Base-by-base conservation (phyloP, 2,888 invertebrate genomes). In the Hirtodrosophila cameraria region DNA sequence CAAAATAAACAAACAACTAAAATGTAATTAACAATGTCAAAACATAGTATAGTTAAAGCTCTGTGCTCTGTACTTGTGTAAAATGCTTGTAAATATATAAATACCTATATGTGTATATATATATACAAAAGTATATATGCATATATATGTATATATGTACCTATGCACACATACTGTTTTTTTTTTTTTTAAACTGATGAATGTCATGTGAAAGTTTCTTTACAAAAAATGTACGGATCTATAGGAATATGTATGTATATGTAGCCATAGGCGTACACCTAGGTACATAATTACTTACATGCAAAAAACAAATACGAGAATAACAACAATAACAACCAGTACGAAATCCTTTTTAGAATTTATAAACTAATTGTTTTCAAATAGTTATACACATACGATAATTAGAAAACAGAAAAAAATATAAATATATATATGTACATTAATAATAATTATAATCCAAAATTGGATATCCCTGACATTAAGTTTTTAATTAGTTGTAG, bases 401-500 rank as follows among this genome's bases (percentile, higher is more conserved):
- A 9, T 16, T 23, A 38, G 27, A 62, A 18, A 9, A 36, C 43
- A 13, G 30, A 20, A 25, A 31, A 12, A 23, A 5, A 36, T 11
- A 39, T 6, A 23, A 20, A 20, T n/a, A 27, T 0, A 30, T 36
- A 25, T 31, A 15, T 11, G 28, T 11, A 23, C 12, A 30, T 11
- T 16, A 36, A 15, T 31, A 12, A 7, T 2, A 28, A 46, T 23
- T 23, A 33, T 23, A 36, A 52, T 60, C 46, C 60, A 52, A 60
- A 18, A 30, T 49, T 61, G 60, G 64, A 75, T 54, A 64, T 55
- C 63, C 74, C 65, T 43, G 72, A 75, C 58, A 68, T 69, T 72
- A 81, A 77, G 81, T 81, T 78, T 75, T 81, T 77, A 80, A 80
- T 75, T 80, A 77, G 78, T 77, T 58, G 27, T 75, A 73, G 57